phyloP scores from a whole-genome alignment of 2,888 invertebrate species.

The Apotomis betuletana region DNA sequence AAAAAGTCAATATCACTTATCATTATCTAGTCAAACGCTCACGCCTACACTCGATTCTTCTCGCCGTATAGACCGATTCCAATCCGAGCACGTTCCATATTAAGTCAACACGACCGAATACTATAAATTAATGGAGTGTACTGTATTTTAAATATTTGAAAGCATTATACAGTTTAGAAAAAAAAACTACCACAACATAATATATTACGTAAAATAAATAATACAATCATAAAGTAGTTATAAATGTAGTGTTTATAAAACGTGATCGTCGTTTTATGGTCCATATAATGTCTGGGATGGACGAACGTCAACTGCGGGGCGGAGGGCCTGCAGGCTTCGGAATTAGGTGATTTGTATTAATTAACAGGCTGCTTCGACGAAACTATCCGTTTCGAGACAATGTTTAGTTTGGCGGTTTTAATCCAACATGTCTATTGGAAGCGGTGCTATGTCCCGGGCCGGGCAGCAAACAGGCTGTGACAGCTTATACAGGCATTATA shows the following conservation, averaged over 20 bases:
- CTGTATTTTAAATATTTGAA: conserved; percentile 83
- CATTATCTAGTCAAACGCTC: background rate
- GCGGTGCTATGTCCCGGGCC: no score
- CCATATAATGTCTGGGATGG: conserved; percentile 70
- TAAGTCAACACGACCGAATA: conserved; percentile 58
- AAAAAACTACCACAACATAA: conserved; percentile 75
- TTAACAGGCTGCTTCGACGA: conserved; percentile 50
- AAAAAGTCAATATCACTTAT: background rate
- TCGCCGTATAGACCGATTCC: background rate
- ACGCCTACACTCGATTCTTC: background rate
- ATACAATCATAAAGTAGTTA: conserved; percentile 82
- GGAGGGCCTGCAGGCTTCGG: conserved; percentile 43
- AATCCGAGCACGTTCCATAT: conserved; percentile 57
- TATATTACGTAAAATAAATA: conserved; percentile 83
- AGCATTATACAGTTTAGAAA: conserved; percentile 75
- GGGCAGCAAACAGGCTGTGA: no score
- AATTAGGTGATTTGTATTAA: conserved; percentile 68
- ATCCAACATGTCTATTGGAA: conserved; percentile 9
- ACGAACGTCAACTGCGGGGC: conserved; percentile 53
- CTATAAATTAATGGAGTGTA: conserved; percentile 82
- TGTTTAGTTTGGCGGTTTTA: conserved; percentile 21
- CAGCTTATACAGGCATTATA: no score
- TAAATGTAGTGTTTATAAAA: conserved; percentile 83
- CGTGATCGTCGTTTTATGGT: conserved; percentile 79
- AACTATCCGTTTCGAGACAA: conserved; percentile 28